phyloP scores from a whole-genome alignment of 2,113 vertebrate species.

The Pelmatolapia mariae region DNA sequence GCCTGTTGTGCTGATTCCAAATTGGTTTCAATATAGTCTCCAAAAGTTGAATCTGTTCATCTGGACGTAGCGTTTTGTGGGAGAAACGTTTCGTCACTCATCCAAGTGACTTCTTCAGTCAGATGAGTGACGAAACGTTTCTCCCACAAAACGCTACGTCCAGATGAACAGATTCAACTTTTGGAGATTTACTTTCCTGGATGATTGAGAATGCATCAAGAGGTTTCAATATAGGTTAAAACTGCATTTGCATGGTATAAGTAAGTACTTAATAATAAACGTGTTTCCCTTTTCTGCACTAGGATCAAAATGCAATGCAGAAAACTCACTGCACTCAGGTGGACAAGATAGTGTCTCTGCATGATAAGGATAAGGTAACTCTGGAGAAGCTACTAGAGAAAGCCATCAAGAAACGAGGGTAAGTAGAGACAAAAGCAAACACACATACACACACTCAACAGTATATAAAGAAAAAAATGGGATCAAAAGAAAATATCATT shows the following conservation, averaged over 20 bases:
- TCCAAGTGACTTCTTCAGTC: too few relatives aligned
- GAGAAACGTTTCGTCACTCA: too few relatives aligned
- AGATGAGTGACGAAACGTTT: too few relatives aligned
- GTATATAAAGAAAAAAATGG: not conserved
- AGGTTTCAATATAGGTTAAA: not conserved
- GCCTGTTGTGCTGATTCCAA: not conserved
- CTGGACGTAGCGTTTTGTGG: too few relatives aligned
- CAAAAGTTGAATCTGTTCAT: too few relatives aligned
- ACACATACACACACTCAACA: not conserved
- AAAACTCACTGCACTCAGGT: conserved; percentile 92
- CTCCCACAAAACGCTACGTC: too few relatives aligned
- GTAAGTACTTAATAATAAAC: not conserved
- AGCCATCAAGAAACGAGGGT: conserved; percentile 96
- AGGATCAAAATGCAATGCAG: conserved; percentile 95
- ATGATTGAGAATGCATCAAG: too few relatives aligned
- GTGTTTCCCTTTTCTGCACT: not conserved
- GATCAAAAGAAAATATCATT: not conserved
- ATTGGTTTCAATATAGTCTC: not conserved
- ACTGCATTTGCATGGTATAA: not conserved
- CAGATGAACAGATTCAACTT: too few relatives aligned
- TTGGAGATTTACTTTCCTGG: too few relatives aligned
- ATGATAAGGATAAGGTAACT: conserved; percentile 89
- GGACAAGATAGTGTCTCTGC: conserved; percentile 92
- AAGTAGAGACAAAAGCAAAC: not conserved
- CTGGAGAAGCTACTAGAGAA: conserved; percentile 94